phyloP scores from a whole-genome alignment of 2,113 vertebrate species.

The Cyanoliseus patagonus region DNA sequence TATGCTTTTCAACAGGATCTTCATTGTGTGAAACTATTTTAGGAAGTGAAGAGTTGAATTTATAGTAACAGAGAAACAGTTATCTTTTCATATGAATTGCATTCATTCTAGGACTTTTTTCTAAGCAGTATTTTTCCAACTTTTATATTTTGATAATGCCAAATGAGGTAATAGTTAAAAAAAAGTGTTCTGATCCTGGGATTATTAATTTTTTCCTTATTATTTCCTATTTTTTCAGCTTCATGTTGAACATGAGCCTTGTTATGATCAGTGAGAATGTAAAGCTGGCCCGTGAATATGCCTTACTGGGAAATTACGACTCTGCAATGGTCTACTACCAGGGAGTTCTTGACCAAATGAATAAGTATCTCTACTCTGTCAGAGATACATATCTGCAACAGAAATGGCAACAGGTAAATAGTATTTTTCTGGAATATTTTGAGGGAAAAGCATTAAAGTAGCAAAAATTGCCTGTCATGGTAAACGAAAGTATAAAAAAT shows the following conservation, averaged over 20 bases:
- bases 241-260: slow-evolving; percentile 88
- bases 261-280: slow-evolving; percentile 95
- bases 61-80: not conserved
- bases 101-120: not conserved
- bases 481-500: not conserved
- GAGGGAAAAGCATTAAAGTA: not conserved
- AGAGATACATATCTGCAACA: slow-evolving; percentile 86
- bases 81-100: not conserved
- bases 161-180: not conserved
- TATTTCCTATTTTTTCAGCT: slow-evolving; percentile 15
- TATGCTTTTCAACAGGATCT: not conserved
- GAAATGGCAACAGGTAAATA: slow-evolving; percentile 93
- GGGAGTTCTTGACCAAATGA: slow-evolving; percentile 93
- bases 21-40: not conserved
- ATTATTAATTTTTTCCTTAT: not conserved
- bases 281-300: slow-evolving; percentile 94
- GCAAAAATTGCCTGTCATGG: not conserved
- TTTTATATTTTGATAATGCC: not conserved
- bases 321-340: slow-evolving; percentile 94
- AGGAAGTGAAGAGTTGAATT: not conserved
- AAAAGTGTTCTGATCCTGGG: not conserved
- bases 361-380: slow-evolving; percentile 85
- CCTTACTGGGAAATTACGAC: slow-evolving; percentile 94
- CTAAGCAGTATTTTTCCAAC: not conserved
- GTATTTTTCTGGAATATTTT: not conserved